Evolutionary conservation across 2,113 vertebrate genomes (phyloP), one percentile per base, ranked within the genome.

Genomic region (Neomonachus schauinslandi): DNA sequence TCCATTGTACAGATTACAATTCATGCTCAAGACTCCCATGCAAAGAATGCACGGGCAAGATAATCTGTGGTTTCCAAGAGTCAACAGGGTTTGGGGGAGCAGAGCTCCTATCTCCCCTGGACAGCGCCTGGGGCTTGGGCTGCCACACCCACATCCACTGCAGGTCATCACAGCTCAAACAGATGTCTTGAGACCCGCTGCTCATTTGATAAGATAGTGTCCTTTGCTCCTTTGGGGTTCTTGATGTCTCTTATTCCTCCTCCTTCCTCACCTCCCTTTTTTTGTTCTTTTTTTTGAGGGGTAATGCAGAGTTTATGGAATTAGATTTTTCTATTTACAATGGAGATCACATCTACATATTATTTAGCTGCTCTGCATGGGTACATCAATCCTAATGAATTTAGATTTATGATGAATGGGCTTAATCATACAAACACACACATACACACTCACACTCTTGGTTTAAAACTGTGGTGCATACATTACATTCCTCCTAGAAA

Each of bases 271-370:
- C 18, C 51, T 89, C 36, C 19, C 8, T 42, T 69, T 21, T 72
- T 72, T 39, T 19, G 5, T 97, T 97, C 79, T 57, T 57, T 63
- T 72, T 39, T 42, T 96, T 97, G 89, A 98, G 98, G 98, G 97
- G 97, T 98, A 99, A 99, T 99, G 99, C 98, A 99, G 98, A 98
- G 99, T 99, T 99, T 99, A 99, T 98, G 98, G 98, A 96, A 98
- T 98, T 98, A 98, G 98, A 98, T 98, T 99, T 97, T 98, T 98
- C 98, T 99, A 99, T 99, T 99, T 99, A 99, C 99, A 99, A 99
- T 98, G 98, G 97, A 99, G 98, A 98, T 98, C 99, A 99, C 99
- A 98, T 98, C 98, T 98, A 99, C 98, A 97, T 93, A 98, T 97
- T 98, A 98, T 97, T 94, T 96, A 79, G 96, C 98, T 98, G 98